Evolutionary conservation across 2,113 vertebrate species (phyloP), one percentile per base, ranked within the genome.

Genomic region (Columba livia): DNA sequence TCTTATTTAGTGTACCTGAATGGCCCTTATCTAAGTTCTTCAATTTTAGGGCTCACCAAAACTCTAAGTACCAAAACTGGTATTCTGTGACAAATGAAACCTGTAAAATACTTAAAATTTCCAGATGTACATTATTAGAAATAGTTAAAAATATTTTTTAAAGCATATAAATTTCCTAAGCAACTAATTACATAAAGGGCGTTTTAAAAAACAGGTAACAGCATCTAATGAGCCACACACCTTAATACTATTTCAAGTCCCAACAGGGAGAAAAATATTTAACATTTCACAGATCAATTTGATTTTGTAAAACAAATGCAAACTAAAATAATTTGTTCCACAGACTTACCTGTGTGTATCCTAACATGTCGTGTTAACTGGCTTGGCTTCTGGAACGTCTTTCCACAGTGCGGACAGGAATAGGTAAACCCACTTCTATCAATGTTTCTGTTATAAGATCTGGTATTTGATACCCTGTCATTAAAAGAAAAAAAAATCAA

Each of bases 321-420:
- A 78, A 60, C 42, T 60, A 42, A 71, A 79, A 16, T 12, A 84
- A 75, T 61, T 34, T 23, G 3, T 79, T 82, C 29, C 29, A 80
- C 6, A 40, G 64, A 18, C 97, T 96, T 96, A 99, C 99, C 99
- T 97, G 99, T 99, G 96, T 99, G 99, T 97, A 99, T 99, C 95
- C 99, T 98, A 53, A 99, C 98, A 60, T 99, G 99, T 64, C 99
- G 97, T 7, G 99, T 99, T 78, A 99, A 97, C 94, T 99, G 99
- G 88, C 99, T 99, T 1, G 99, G 99, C 88, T 99, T 99, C 83
- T 99, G 99, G 94, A 99, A 99, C 1, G 99, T 99, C 93, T 99
- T 99, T 61, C 99, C 99, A 51, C 99, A 99, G 96, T 99, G 99
- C 36, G 99, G 98, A 97, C 99, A 99, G 12, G 98, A 98, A 95